Percentiles rank a stretch among this genome's conserved stretches.
phyloP scores from a whole-genome alignment of 2,888 invertebrate species.

The Agonopterix subpropinquella region DNA sequence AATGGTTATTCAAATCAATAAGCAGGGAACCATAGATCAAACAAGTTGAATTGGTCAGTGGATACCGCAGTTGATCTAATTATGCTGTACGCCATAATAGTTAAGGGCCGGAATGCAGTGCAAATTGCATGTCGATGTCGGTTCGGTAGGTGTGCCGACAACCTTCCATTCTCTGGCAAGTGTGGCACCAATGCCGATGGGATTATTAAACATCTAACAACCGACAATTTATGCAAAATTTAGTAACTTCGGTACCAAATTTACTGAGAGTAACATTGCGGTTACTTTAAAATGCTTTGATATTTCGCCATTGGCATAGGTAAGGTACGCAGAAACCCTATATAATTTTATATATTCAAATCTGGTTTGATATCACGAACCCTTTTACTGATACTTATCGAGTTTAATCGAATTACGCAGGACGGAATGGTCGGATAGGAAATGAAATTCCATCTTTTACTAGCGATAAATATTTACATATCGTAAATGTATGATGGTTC shows the following conservation, averaged over 20 bases:
- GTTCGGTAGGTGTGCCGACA: slow-evolving; percentile 54
- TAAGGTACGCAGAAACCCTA: background rate
- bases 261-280: background rate
- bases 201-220: slow-evolving; percentile 53
- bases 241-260: slow-evolving; percentile 1
- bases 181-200: slow-evolving; percentile 55
- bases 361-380: slow-evolving; percentile 1
- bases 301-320: slow-evolving; percentile 5
- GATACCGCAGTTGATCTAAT: slow-evolving; percentile 24
- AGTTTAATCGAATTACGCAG: slow-evolving; percentile 2
- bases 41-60: slow-evolving; percentile 20
- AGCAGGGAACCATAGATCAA: slow-evolving; percentile 24
- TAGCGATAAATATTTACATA: slow-evolving; percentile 41
- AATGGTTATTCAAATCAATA: slow-evolving; percentile 29
- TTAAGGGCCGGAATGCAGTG: slow-evolving; percentile 52
- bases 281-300: background rate
- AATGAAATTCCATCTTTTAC: slow-evolving; percentile 31
- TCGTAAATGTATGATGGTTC: slow-evolving; percentile 38
- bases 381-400: slow-evolving; percentile 3
- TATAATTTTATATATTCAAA: slow-evolving; percentile 7
- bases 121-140: slow-evolving; percentile 50
- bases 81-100: slow-evolving; percentile 36
- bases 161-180: slow-evolving; percentile 63
- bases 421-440: slow-evolving; percentile 19
- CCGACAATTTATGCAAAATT: slow-evolving; percentile 26